Base-by-base conservation (phyloP, 2,113 vertebrate genomes). In the Clinocottus analis region DNA sequence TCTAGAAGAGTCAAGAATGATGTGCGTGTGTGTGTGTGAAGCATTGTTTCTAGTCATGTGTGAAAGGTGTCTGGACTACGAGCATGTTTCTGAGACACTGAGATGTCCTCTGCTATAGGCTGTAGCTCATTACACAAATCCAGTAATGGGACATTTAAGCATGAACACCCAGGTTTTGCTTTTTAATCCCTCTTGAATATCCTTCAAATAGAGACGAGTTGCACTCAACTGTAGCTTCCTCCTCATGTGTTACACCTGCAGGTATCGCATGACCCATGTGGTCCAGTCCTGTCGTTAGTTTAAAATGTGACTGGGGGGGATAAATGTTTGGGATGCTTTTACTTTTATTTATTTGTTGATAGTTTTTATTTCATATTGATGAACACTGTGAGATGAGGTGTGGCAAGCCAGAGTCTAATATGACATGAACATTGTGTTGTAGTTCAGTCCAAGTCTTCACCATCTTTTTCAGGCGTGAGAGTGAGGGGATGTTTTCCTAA, bases 361-460 rank as follows among this genome's bases (percentile, higher is more conserved):
- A 77, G 59, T 70, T 81, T 82, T 85, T 87, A 83, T 78, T 86
- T 86, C 47, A 33, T 90, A 43, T 87, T 87, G 77, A 91, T 87
- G 82, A 92, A 90, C 90, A 93, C 90, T 93, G 91, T 93, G 93
- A 93, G 85, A 90, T 61, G 81, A 86, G 70, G 77, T 33, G 82
- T 79, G 74, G 85, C 43, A 77, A 81, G 81, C 76, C 76, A 65
- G 80, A 77, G 49, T 86, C 74, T 14, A 67, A 23, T 51, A 67
- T 63, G 68, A 73, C 49, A 65, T 66, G 58, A 84, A 84, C 64
- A 51, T 31, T 23, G 37, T 49, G 58, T 76, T n/a, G 23, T 73
- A 55, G 73, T 79, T 85, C 45, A 79, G 81, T 82, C 70, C 61
- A 10, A 64, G 58, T 72, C 71, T 37, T 89, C 41, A 41, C 65